A percentile compares a stretch with the other conserved stretches of the same genome.
Evolutionary conservation across 2,113 vertebrate genomes (phyloP).

Genomic region (Oreochromis aureus): DNA sequence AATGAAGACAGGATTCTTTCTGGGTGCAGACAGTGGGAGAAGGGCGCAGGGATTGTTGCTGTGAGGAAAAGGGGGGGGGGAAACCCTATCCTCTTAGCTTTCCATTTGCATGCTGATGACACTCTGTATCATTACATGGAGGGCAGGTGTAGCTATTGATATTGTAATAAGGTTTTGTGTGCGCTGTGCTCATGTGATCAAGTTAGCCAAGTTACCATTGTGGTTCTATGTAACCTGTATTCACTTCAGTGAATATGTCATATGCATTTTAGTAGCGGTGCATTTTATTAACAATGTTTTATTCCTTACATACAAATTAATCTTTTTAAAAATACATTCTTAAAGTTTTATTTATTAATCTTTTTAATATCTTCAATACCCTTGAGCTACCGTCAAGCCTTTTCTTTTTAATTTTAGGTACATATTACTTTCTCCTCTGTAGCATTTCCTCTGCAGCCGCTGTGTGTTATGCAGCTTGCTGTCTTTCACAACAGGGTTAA

Average conservation of each 20-base stretch:
- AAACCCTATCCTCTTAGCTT: slow-evolving; percentile 17
- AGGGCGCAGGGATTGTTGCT: not conserved
- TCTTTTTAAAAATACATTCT: not conserved
- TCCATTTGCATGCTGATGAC: slow-evolving; percentile 54
- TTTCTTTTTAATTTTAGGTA: not conserved
- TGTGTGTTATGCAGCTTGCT: slow-evolving; percentile 24
- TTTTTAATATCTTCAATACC: not conserved
- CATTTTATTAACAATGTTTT: not conserved
- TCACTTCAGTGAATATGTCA: not conserved
- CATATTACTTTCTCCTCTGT: not conserved
- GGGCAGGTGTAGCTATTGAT: slow-evolving; percentile 60
- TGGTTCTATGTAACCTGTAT: not conserved
- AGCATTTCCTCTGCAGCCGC: slow-evolving; percentile 33
- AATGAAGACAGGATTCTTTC: slow-evolving; percentile 39
- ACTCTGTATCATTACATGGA: slow-evolving; percentile 25
- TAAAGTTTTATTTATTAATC: not conserved
- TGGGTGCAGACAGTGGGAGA: slow-evolving; percentile 11
- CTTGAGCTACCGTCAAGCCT: not conserved
- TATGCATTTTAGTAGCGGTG: not conserved
- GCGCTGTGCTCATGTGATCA: slow-evolving; percentile 28
- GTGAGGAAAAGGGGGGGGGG: not conserved
- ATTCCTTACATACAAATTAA: not conserved
- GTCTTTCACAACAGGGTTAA: slow-evolving; percentile 65
- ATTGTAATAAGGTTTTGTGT: slow-evolving; percentile 39
- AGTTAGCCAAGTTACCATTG: not conserved